A percentile compares a stretch with the other conserved stretches of the same genome.
Conservation (phyloP, 2,113 vertebrate species). For the Brienomyrus brachyistius region DNA sequence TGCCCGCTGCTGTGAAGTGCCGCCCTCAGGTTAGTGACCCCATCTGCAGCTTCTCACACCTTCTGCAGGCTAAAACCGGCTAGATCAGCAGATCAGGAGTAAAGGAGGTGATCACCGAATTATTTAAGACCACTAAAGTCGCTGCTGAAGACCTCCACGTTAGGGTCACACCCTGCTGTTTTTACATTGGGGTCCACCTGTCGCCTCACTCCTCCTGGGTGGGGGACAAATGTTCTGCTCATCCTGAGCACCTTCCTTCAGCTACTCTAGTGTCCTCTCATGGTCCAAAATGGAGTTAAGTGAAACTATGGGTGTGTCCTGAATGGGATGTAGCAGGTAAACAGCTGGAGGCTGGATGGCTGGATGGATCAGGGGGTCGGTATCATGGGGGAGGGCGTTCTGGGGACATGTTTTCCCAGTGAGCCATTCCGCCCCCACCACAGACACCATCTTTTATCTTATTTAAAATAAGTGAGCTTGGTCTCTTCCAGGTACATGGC, state of each 20-base stretch:
- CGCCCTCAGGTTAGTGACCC: neutral
- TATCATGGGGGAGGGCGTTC: neutral
- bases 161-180: neutral
- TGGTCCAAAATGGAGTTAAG: neutral
- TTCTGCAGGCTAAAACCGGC: neutral
- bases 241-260: neutral
- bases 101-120: neutral
- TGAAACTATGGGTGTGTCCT: neutral
- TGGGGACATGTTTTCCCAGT: neutral
- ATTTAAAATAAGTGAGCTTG: neutral
- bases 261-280: neutral
- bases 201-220: neutral
- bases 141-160: neutral
- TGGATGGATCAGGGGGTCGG: neutral
- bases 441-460: neutral
- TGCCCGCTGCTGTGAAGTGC: neutral
- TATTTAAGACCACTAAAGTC: neutral
- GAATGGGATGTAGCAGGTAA: neutral
- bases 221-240: neutral
- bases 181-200: neutral
- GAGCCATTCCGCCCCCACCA: neutral
- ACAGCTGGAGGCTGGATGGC: neutral
- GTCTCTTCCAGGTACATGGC: neutral
- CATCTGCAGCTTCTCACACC: neutral
- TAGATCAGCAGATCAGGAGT: neutral